Evolutionary conservation across 1,140 invertebrate genomes (phyloP).

Genomic region (Ericerus pela): DNA sequence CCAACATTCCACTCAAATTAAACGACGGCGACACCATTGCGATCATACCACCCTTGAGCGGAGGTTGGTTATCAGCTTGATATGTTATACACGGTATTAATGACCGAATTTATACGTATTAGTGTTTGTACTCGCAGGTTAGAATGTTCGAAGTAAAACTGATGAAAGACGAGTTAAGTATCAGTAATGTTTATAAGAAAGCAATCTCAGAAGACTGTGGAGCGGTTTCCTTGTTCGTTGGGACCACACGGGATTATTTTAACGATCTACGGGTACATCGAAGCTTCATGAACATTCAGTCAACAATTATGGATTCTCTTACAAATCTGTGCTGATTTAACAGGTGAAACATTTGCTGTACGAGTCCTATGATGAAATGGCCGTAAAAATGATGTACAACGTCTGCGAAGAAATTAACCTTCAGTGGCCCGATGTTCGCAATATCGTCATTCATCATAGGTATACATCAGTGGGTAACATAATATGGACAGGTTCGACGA

Average conservation of each 20-base stretch:
- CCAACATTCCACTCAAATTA: conserved; percentile 20
- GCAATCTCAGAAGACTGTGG: conserved; percentile 63
- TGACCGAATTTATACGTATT: background rate
- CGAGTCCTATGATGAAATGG: conserved; percentile 89
- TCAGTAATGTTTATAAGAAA: conserved; percentile 47
- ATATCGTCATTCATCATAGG: conserved; percentile 70
- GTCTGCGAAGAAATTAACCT: conserved; percentile 55
- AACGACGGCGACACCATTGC: conserved; percentile 22
- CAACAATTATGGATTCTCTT: background rate
- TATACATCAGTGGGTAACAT: conserved; percentile 22
- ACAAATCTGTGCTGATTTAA: background rate
- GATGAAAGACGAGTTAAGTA: conserved; percentile 45
- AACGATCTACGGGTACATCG: conserved; percentile 61
- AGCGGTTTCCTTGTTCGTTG: conserved; percentile 76
- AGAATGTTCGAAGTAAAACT: conserved; percentile 56
- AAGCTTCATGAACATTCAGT: background rate
- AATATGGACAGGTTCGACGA: background rate
- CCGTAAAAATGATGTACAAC: conserved; percentile 60
- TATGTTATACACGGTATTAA: background rate
- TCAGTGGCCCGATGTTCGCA: conserved; percentile 53
- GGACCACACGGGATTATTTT: conserved; percentile 81
- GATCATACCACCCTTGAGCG: conserved; percentile 25
- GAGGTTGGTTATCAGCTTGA: conserved; percentile 30
- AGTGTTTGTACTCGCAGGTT: conserved; percentile 29
- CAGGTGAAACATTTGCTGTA: conserved; percentile 71